Base-by-base conservation (phyloP, 1,140 invertebrate genomes). In the Calliphora vicina region DNA sequence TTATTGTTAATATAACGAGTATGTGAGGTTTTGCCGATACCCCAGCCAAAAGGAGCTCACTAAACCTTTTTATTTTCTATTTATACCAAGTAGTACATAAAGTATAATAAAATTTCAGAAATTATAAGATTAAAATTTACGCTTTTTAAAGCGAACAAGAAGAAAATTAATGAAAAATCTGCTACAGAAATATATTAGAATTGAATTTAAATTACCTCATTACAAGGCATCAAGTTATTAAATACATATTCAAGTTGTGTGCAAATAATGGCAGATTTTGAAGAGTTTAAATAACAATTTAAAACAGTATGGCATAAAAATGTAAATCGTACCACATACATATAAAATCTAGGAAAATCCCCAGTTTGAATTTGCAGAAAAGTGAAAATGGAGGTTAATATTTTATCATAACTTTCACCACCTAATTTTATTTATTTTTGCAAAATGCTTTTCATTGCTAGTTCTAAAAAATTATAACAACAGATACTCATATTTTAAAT, bases 131-230 rank as follows among this genome's bases (percentile, higher is more conserved):
- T 67, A 67, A 67, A 67, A 67, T 67, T 5, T 67, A 23, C 20
- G 20, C n/a, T 23, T 67, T 67, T 23, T 23, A 67, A 67, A 25
- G 10, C 9, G 10, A 67, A 67, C 9, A 9, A 50, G 12, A 6
- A 12, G n/a, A 67, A 25, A n/a, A 9, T 67, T 6, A 25, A 23
- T 10, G 61, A 67, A 20, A 67, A 23, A 67, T 67, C 20, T 67
- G 17, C 2, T 10, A 20, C n/a, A 23, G 25, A 67, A 67, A 25
- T 25, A 10, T 67, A 67, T 67, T 20, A 67, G 61, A 25, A 67
- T 67, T 67, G 61, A 67, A 67, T 67, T 67, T 67, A 67, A 67
- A 67, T 67, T 67, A 67, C 61, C 61, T 67, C 61, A 67, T 67
- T 67, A 67, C 9, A 8, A n/a, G 23, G 20, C 50, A 67, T 67